These are phyloP conservation scores for Syrrhaptes paradoxus DNA, from an alignment of 2,113 vertebrate species.

Conservation along the genomic window DNA sequence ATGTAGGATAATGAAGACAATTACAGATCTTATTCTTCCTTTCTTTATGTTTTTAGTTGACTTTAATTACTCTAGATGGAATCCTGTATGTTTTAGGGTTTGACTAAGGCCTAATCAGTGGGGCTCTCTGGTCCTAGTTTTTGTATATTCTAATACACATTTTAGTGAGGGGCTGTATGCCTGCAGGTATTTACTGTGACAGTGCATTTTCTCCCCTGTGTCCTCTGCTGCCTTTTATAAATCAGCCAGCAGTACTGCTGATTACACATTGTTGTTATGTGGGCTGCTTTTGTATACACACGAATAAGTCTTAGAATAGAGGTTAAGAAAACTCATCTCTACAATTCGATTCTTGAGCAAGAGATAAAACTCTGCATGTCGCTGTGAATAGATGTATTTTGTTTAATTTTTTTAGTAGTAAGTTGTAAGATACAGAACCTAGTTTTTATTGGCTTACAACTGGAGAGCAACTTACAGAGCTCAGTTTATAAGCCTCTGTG, in stretches of 20 bases:
- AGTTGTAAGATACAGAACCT: not conserved
- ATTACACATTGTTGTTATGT: fast-evolving
- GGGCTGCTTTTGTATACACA: not conserved
- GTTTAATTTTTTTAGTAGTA: not conserved
- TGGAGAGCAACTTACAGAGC: not conserved
- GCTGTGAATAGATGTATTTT: not conserved
- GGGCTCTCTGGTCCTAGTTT: not conserved
- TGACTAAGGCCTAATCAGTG: not conserved
- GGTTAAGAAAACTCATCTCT: not conserved
- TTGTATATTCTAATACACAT: not conserved
- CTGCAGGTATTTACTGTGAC: not conserved
- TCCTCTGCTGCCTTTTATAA: not conserved
- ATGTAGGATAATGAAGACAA: not conserved
- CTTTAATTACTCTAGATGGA: not conserved
- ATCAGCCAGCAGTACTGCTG: fast-evolving
- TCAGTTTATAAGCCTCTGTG: not conserved
- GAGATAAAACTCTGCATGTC: not conserved
- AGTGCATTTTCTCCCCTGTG: not conserved
- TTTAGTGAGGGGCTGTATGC: not conserved
- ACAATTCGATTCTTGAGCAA: fast-evolving
- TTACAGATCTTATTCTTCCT: not conserved
- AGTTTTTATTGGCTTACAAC: not conserved
- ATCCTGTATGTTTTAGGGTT: not conserved
- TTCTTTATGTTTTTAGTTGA: not conserved
- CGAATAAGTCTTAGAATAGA: not conserved